Conservation (phyloP, 2,888 invertebrate species). For the Melieria picta region DNA sequence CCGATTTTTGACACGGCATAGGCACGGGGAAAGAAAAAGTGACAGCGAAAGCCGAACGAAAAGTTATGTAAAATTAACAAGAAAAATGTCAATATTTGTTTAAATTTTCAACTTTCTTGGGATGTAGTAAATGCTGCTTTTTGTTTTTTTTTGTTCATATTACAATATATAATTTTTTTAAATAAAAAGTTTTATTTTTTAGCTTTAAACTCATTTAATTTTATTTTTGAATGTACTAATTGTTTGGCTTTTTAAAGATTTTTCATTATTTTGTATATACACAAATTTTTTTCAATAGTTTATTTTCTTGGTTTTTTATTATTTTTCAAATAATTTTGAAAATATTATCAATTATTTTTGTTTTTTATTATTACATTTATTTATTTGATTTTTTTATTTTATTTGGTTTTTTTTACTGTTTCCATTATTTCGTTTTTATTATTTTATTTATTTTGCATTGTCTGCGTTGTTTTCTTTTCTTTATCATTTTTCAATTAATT, state of each 20-base stretch:
- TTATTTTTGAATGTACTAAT: too few species aligned
- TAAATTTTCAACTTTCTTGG: background rate
- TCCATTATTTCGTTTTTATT: background rate
- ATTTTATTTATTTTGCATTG: background rate
- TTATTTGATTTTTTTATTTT: conserved; percentile 12
- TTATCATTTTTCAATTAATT: background rate
- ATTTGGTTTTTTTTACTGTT: background rate
- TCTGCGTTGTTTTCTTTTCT: background rate
- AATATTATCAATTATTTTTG: conserved; percentile 33
- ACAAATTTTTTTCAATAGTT: too few species aligned
- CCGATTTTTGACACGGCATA: background rate
- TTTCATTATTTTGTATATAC: too few species aligned
- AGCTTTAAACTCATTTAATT: too few species aligned
- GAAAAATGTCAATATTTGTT: background rate
- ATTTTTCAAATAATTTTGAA: background rate
- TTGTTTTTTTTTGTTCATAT: background rate
- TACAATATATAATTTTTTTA: background rate
- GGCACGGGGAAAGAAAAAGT: too few species aligned
- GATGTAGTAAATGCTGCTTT: background rate
- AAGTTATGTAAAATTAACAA: background rate
- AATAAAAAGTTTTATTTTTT: conserved; percentile 1
- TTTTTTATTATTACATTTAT: conserved; percentile 25
- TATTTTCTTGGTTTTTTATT: too few species aligned
- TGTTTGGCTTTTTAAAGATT: too few species aligned
- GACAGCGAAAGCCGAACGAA: background rate